These are phyloP conservation scores for Uropsilus gracilis DNA, from an alignment of 2,113 vertebrate species.

Conservation along the genomic window DNA sequence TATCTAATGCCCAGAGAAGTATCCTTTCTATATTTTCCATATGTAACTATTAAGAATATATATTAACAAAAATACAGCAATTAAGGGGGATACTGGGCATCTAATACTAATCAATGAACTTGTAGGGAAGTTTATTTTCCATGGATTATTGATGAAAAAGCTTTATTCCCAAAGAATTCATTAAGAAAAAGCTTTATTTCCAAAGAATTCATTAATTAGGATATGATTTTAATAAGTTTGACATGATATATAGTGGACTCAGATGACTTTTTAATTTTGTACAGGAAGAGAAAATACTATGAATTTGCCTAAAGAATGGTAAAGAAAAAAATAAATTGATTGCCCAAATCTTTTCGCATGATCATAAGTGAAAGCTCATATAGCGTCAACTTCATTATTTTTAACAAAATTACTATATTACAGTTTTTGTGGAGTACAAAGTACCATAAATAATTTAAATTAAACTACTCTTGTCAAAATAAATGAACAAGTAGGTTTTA, in stretches of 20 bases:
- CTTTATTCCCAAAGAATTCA: not conserved
- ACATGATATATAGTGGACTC: not conserved
- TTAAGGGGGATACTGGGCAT: not conserved
- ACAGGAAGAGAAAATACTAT: constrained; percentile 44
- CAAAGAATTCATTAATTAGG: constrained; percentile 48
- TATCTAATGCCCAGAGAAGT: not conserved
- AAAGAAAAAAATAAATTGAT: constrained; percentile 60
- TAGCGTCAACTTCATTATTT: constrained; percentile 75
- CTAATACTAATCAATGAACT: not conserved
- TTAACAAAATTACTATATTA: constrained; percentile 71
- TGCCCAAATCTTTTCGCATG: constrained; percentile 43
- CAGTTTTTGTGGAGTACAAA: constrained; percentile 64
- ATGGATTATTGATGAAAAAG: not conserved
- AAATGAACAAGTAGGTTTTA: constrained; percentile 80
- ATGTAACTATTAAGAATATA: not conserved
- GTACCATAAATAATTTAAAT: constrained; percentile 81
- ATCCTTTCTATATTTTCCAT: not conserved
- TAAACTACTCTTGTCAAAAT: constrained; percentile 79
- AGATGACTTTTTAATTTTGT: constrained; percentile 36
- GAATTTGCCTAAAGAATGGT: constrained; percentile 55
- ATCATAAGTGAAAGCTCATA: constrained; percentile 62
- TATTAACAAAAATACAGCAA: not conserved
- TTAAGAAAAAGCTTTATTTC: too few species aligned
- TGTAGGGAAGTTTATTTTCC: not conserved
- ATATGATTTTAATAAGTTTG: not conserved